phyloP scores from a whole-genome alignment of 1,140 invertebrate species.

The Ditylenchus dipsaci region DNA sequence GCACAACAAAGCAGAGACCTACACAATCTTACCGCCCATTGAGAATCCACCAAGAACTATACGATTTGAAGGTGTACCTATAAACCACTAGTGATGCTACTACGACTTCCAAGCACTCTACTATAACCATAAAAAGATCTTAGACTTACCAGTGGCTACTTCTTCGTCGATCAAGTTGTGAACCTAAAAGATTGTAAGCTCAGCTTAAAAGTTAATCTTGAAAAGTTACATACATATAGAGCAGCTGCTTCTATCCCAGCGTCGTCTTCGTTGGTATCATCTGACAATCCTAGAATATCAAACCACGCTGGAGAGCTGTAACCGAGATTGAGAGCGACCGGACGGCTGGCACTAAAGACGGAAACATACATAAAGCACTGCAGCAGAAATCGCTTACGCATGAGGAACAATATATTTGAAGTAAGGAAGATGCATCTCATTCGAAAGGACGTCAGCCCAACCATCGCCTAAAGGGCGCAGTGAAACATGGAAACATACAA shows the following conservation, averaged over 20 bases:
- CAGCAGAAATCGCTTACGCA: conserved; percentile 33
- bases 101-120: too few species aligned
- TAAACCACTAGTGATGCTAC: too few species aligned
- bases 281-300: conserved; percentile 45
- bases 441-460: conserved; percentile 34
- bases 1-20: too few species aligned
- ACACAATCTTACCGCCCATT: conserved; percentile 65
- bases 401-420: conserved; percentile 53
- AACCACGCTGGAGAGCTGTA: conserved; percentile 57
- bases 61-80: conserved; percentile 60
- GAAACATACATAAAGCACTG: too few species aligned
- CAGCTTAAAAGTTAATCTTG: too few species aligned
- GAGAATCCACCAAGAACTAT: conserved; percentile 66
- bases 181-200: conserved; percentile 38
- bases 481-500: too few species aligned
- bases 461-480: conserved; percentile 38
- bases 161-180: conserved; percentile 74
- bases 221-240: conserved; percentile 65
- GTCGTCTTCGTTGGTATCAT: conserved; percentile 39
- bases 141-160: conserved; percentile 67
- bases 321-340: conserved; percentile 52
- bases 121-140: too few species aligned
- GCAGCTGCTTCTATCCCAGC: conserved; percentile 46
- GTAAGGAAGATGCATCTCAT: conserved; percentile 34
- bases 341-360: conserved; percentile 30